Base-by-base conservation (phyloP, 1,140 invertebrate species). In the Ceratoteleas bidentatus region DNA sequence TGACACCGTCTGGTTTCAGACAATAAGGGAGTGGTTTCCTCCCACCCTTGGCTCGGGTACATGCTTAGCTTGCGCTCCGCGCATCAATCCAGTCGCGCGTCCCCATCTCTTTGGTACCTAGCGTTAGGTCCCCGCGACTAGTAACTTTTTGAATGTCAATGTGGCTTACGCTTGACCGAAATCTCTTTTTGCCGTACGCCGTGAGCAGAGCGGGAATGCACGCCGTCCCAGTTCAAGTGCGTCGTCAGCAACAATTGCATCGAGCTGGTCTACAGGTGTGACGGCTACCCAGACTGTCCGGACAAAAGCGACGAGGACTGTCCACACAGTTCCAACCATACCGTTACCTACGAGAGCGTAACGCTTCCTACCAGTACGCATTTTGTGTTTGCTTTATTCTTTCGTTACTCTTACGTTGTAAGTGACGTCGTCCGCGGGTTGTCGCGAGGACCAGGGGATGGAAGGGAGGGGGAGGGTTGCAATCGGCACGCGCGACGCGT, bases 251-350 rank as follows among this genome's bases (percentile, higher is more conserved):
- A 92, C 72, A 90, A 89, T 79, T 94, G 93, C 89, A 92, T 94
- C 84, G 90, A 91, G 78, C 87, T 85, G 13, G 43, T 86, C 82
- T 92, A 92, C 86, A 92, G 92, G 74, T 98, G 96, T 90, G 94
- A 97, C 90, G 92, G 93, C 62, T 88, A 90, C 66, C 85, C 87
- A 47, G 95, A 97, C 89, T 97, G 96, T 90, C 89, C 92, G 43
- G 94, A 95, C 90, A 92, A 92, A 40, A 95, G 94, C 89, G 96
- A 97, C 88, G 96, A 97, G 90, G 89, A 92, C 54, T 90, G 90
- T 82, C 70, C 75, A 54, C 50, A 81, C 58, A 73, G 72, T 68
- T 58, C 85, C 84, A 91, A 88, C 81, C 84, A 87, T 87, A 89
- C 85, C 53, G 80, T 84, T 85, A 88, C 85, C 81, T 85, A 87